These are phyloP conservation scores for Spondyliosoma cantharus DNA, from an alignment of 2,797 vertebrate genomes.

Conservation along the genomic window DNA sequence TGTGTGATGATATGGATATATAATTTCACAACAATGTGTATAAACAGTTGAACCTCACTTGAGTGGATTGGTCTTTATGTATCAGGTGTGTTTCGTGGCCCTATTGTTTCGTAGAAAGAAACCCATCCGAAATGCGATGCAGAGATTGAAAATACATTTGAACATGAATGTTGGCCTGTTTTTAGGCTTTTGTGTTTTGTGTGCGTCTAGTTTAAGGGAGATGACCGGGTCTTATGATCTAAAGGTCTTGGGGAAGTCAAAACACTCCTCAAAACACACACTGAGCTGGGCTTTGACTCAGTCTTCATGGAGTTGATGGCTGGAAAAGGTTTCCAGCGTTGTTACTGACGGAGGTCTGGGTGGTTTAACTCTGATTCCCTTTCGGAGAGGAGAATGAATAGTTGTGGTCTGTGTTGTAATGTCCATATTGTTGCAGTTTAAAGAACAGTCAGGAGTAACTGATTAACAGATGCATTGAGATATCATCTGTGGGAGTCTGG, in stretches of 20 bases:
- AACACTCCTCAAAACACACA: conserved; percentile 1
- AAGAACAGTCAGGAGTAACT: conserved; percentile 14
- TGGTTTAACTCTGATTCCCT: conserved; percentile 17
- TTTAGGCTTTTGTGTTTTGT: not conserved
- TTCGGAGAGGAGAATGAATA: conserved; percentile 26
- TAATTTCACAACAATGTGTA: not conserved
- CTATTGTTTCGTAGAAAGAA: not conserved
- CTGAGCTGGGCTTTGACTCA: conserved; percentile 1
- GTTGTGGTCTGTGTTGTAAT: conserved; percentile 53
- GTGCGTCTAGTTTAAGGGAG: not conserved
- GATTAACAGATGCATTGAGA: conserved; percentile 39
- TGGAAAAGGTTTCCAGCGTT: not conserved
- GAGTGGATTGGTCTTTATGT: no score
- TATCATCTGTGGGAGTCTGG: conserved; percentile 22
- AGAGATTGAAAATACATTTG: not conserved
- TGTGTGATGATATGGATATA: not conserved
- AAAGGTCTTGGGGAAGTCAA: conserved; percentile 4
- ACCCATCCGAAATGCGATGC: not conserved
- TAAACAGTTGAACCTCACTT: not conserved
- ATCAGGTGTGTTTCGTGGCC: not conserved
- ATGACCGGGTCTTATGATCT: not conserved
- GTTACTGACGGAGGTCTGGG: conserved; percentile 21
- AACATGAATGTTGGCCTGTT: not conserved
- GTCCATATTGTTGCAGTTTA: conserved; percentile 10
- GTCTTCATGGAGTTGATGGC: not conserved